Conservation (phyloP, 1,140 invertebrate species). For the Pantala flavescens region DNA sequence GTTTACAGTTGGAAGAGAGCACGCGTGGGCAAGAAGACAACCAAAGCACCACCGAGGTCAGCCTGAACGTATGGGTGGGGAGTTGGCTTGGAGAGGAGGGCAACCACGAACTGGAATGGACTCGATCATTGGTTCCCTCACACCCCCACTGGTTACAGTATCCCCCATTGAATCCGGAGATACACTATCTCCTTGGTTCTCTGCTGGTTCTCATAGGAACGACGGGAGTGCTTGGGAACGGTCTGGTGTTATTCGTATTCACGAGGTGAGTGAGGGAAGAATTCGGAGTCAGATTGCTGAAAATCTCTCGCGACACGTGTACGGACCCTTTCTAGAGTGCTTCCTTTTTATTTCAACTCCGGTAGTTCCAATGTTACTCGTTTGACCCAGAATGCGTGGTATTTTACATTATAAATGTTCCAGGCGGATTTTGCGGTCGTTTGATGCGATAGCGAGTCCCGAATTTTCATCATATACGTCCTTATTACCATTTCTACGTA, state of each 20-base stretch:
- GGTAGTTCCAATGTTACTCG: no score
- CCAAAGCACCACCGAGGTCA: background rate
- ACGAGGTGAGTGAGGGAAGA: conserved; percentile 27
- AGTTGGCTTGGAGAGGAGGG: background rate
- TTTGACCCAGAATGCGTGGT: no score
- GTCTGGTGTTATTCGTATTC: conserved; percentile 33
- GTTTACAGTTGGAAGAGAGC: background rate
- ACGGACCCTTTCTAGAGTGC: background rate
- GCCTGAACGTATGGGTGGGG: background rate
- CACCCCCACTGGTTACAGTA: conserved; percentile 6
- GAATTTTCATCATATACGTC: no score
- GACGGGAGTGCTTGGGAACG: conserved; percentile 30
- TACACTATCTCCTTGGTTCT: conserved; percentile 28
- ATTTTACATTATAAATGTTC: no score
- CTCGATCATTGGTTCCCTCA: background rate
- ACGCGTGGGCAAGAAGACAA: background rate
- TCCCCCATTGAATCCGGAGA: conserved; percentile 13
- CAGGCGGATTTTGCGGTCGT: no score
- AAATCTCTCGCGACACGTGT: background rate
- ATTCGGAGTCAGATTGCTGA: background rate
- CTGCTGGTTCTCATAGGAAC: conserved; percentile 29
- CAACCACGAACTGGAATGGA: background rate
- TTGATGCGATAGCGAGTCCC: no score
- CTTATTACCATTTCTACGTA: no score
- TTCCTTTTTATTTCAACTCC: no score